A percentile compares a stretch with the other conserved stretches of the same genome.
Evolutionary conservation across 1,140 invertebrate species (phyloP).

Genomic region (Drosophila oshimai): DNA sequence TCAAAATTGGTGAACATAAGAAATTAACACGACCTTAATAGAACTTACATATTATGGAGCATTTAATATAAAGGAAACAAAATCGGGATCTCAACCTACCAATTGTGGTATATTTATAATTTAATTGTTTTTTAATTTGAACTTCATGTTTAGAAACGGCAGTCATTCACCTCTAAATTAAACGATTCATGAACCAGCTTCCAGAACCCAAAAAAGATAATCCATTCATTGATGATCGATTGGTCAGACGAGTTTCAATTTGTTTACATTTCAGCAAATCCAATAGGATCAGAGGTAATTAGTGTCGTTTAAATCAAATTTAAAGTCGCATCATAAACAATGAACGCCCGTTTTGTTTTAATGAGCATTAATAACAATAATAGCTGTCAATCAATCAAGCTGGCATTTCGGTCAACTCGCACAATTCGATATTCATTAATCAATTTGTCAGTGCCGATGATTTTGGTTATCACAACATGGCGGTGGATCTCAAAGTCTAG

Average conservation of each 20-base stretch:
- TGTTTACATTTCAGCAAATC: slow-evolving; percentile 46
- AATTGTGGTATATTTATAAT: too few species aligned
- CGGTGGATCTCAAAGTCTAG: not conserved
- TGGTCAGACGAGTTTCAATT: slow-evolving; percentile 36
- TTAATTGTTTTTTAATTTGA: not conserved
- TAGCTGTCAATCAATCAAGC: slow-evolving; percentile 60
- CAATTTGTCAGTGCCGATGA: slow-evolving; percentile 21
- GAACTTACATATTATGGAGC: too few species aligned
- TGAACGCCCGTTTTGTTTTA: slow-evolving; percentile 62
- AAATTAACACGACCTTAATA: not conserved
- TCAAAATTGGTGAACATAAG: not conserved
- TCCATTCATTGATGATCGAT: slow-evolving; percentile 23
- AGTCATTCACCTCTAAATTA: slow-evolving; percentile 12
- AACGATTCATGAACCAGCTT: slow-evolving; percentile 11
- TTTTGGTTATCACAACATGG: slow-evolving; percentile 26
- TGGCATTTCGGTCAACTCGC: slow-evolving; percentile 13
- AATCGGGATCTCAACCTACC: not conserved
- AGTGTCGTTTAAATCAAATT: slow-evolving; percentile 71
- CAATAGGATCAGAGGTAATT: slow-evolving; percentile 60
- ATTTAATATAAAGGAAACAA: too few species aligned
- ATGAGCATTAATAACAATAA: slow-evolving; percentile 57
- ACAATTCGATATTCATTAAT: slow-evolving; percentile 46
- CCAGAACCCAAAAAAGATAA: not conserved
- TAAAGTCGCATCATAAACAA: slow-evolving; percentile 68
- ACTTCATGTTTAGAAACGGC: not conserved